Evolutionary conservation across 2,797 vertebrate genomes (phyloP).

Genomic region (Crenichthys baileyi): DNA sequence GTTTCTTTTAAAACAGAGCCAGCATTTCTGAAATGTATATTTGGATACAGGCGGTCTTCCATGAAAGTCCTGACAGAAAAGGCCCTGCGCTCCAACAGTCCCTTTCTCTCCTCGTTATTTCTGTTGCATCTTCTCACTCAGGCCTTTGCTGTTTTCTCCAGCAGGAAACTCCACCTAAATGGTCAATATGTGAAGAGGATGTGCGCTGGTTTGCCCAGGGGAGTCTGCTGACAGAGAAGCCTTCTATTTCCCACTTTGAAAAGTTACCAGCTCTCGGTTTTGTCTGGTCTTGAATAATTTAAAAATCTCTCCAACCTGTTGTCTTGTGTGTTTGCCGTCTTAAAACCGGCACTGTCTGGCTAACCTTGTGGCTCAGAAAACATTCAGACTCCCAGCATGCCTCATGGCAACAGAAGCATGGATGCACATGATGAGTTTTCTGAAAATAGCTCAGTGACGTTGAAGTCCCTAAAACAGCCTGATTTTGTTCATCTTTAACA

Average conservation of each 20-base stretch:
- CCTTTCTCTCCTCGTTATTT: background rate
- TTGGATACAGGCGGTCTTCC: background rate
- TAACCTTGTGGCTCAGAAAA: slow-evolving; percentile 63
- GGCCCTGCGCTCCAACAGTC: background rate
- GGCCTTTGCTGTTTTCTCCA: slow-evolving; percentile 2
- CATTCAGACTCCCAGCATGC: slow-evolving; percentile 49
- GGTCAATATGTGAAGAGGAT: slow-evolving; percentile 37
- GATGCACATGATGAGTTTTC: slow-evolving; percentile 23
- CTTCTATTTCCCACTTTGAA: slow-evolving; percentile 56
- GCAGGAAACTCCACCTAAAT: slow-evolving; percentile 34
- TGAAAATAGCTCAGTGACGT: slow-evolving; percentile 26
- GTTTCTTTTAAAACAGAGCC: background rate
- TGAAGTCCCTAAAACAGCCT: slow-evolving; percentile 8
- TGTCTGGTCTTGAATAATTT: slow-evolving; percentile 70
- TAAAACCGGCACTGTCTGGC: slow-evolving; percentile 33
- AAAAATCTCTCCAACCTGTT: slow-evolving; percentile 39
- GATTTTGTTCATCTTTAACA: background rate
- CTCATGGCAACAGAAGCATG: slow-evolving; percentile 44
- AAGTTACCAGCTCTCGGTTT: slow-evolving; percentile 57
- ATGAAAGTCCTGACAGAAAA: background rate
- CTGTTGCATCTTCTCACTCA: slow-evolving; percentile 1
- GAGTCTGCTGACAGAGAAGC: slow-evolving; percentile 52
- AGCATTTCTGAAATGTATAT: slow-evolving; percentile 2
- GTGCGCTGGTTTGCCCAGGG: slow-evolving; percentile 25
- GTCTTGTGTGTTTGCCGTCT: slow-evolving; percentile 32